Evolutionary conservation across 1,140 invertebrate genomes (phyloP).

Genomic region (Leptestheria dahalacensis): DNA sequence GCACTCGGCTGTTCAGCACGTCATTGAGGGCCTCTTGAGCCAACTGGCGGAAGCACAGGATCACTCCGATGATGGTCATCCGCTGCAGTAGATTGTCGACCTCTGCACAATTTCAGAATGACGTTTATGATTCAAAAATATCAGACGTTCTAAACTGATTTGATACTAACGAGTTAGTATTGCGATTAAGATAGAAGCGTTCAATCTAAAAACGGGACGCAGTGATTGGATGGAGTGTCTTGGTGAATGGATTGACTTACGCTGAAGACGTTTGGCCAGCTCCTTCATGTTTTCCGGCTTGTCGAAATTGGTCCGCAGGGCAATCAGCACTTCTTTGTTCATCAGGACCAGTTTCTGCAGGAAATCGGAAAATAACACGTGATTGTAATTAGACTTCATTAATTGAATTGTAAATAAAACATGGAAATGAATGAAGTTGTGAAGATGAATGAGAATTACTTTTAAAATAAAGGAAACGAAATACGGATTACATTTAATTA

Average conservation of each 20-base stretch:
- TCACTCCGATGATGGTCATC: conserved; percentile 96
- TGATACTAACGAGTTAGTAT: too few species aligned
- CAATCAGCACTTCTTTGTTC: conserved; percentile 82
- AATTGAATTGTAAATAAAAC: too few species aligned
- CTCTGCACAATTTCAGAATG: conserved; percentile 33
- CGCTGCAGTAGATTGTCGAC: conserved; percentile 88
- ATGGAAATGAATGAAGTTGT: too few species aligned
- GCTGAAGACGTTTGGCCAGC: conserved; percentile 73
- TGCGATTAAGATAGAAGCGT: too few species aligned
- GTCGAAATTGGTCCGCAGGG: conserved; percentile 88
- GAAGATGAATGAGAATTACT: too few species aligned
- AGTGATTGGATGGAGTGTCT: too few species aligned
- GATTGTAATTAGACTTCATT: too few species aligned
- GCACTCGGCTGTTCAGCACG: conserved; percentile 84
- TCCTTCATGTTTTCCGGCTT: conserved; percentile 97
- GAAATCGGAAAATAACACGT: conserved; percentile 17
- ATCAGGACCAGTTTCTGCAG: conserved; percentile 63
- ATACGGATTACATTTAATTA: too few species aligned
- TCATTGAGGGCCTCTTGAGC: conserved; percentile 86
- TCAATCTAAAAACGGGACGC: too few species aligned
- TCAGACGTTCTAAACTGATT: too few species aligned
- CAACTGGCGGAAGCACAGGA: conserved; percentile 84
- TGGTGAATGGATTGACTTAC: conserved; percentile 31
- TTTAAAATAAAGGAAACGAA: too few species aligned
- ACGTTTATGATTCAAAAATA: not conserved